Evolutionary conservation across 2,797 vertebrate species (phyloP), one percentile per base, ranked within the genome.

Genomic region (Neomorphus geoffroyi): DNA sequence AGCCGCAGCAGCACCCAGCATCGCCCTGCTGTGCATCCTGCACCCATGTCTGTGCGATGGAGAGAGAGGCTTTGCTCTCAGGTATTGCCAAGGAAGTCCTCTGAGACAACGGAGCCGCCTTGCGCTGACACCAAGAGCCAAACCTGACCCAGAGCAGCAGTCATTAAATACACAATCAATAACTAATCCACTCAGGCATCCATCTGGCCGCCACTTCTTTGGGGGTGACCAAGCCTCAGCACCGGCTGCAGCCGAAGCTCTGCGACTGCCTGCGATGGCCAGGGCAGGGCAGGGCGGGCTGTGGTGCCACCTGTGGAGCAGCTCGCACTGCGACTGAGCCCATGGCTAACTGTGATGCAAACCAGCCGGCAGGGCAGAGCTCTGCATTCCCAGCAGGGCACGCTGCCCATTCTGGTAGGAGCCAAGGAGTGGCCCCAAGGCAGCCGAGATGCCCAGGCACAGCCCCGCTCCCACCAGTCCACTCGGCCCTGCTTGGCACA

Each of bases 221-320:
- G 19, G 17, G 10, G 39, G 11, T 6, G 10, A 41, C 28, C 53
- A 37, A 41, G 32, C 41, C n/a, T 54, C 41, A 43, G 61, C 81
- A 54, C 14, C 46, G 41, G 22, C 37, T 10, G 27, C 69, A 43
- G 57, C 3, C 2, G 3, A 3, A 50, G 57, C 69, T 48, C 45
- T 10, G 73, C 43, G 13, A 43, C 13, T 15, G 5, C 54, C 65
- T 30, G 19, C n/a, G n/a, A n/a, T n/a, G n/a, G n/a, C n/a, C n/a
- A n/a, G n/a, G n/a, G n/a, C n/a, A n/a, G n/a, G n/a, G n/a, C n/a
- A n/a, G n/a, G n/a, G n/a, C n/a, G n/a, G n/a, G n/a, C n/a, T n/a
- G n/a, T 6, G 24, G 30, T 0, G 21, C 30, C 7, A 2, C 37
- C 3, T 4, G 41, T n/a, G 3, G 27, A 56, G 33, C 32, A 2